Conservation (phyloP, 2,113 vertebrate species). For the Zosterops lateralis region DNA sequence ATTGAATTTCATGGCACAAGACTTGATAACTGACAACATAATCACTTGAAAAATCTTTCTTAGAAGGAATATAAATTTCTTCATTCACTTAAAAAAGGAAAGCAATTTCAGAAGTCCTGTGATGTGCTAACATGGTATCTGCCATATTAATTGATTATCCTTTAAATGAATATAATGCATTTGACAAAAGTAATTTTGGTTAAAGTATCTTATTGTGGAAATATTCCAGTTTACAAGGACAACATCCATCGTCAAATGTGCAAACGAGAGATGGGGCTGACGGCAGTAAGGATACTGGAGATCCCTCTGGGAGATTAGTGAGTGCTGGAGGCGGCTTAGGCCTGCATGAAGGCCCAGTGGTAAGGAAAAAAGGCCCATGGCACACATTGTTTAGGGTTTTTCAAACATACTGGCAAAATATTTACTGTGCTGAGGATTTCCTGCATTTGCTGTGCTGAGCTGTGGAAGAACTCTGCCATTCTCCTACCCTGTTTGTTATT, state of each 20-base stretch:
- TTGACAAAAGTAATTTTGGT: conserved; percentile 25
- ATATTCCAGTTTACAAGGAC: conserved; percentile 76
- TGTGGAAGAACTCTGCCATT: neutral
- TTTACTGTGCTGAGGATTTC: neutral
- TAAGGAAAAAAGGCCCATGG: conserved; percentile 56
- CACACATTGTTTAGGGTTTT: neutral
- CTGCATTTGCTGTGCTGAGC: neutral
- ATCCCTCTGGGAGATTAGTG: conserved; percentile 70
- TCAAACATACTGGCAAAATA: neutral
- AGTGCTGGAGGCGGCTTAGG: conserved; percentile 64
- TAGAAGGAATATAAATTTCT: neutral
- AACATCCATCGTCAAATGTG: conserved; percentile 62
- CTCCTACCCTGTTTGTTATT: neutral
- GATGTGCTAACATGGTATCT: neutral
- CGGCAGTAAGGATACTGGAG: conserved; percentile 66
- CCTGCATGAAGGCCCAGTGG: conserved; percentile 64
- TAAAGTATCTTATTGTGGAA: conserved; percentile 18
- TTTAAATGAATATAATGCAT: neutral
- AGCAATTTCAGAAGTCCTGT: neutral
- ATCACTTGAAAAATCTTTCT: neutral
- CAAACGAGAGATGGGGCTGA: conserved; percentile 73
- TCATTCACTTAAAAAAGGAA: neutral
- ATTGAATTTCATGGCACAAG: neutral
- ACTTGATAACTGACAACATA: neutral
- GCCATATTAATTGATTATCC: neutral